phyloP scores from a whole-genome alignment of 2,888 invertebrate genomes.

The Allophyes oxyacanthae region DNA sequence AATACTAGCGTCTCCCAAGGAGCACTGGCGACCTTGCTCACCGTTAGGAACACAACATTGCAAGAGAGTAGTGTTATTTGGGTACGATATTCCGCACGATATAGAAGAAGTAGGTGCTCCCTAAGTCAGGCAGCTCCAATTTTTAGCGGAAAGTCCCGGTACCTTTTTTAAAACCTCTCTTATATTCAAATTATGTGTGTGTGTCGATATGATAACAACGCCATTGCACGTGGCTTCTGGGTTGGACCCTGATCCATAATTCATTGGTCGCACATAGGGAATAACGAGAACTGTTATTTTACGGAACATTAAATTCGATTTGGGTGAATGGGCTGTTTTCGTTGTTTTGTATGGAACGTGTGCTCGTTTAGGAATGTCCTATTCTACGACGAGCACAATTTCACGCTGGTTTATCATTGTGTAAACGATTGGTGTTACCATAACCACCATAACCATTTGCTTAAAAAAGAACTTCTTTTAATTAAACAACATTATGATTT shows the following conservation, averaged over 20 bases:
- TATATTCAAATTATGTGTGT: no score
- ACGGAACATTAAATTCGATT: constrained; percentile 6
- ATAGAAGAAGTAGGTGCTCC: no score
- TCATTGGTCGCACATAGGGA: constrained; percentile 2
- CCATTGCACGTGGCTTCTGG: background rate
- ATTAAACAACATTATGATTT: no score
- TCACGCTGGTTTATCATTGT: background rate
- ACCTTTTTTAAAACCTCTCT: no score
- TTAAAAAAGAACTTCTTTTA: no score
- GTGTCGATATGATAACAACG: background rate
- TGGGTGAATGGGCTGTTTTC: background rate
- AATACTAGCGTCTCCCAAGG: no score
- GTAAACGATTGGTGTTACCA: background rate
- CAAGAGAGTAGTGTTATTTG: no score
- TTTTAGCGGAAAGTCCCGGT: no score
- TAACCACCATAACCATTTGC: background rate
- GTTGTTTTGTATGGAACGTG: background rate
- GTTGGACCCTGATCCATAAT: background rate
- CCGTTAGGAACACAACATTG: no score
- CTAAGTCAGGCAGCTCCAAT: no score
- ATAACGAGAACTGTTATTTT: background rate
- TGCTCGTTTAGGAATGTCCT: background rate
- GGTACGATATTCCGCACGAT: no score
- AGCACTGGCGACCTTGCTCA: no score
- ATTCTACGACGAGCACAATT: background rate